Evolutionary conservation across 2,113 vertebrate genomes (phyloP).

Genomic region (Tursiops truncatus): DNA sequence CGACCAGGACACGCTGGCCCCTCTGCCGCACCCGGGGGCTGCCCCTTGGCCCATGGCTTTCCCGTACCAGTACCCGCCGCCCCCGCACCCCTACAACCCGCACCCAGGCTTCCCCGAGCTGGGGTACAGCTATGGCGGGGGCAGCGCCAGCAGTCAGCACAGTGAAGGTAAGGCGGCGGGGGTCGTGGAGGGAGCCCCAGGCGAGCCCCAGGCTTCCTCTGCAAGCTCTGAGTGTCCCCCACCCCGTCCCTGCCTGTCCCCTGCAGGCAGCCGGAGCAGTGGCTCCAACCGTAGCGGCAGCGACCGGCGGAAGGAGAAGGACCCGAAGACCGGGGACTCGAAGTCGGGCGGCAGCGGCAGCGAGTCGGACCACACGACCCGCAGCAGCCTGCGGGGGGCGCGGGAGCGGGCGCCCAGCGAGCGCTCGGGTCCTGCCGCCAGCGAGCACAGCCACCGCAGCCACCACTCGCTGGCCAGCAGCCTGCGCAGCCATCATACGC

Average conservation of each 20-base stretch:
- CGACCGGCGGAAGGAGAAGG: slow-evolving; percentile 87
- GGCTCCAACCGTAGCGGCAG: slow-evolving; percentile 92
- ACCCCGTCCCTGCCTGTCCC: not conserved
- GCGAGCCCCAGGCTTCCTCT: rapidly evolving
- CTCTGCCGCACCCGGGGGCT: slow-evolving; percentile 94
- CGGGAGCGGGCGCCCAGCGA: slow-evolving; percentile 86
- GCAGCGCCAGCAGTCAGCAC: slow-evolving; percentile 91
- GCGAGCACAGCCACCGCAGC: slow-evolving; percentile 92
- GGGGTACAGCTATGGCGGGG: slow-evolving; percentile 85
- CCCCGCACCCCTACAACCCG: slow-evolving; percentile 92
- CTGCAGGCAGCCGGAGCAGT: slow-evolving; percentile 92
- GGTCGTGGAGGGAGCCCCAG: rapidly evolving
- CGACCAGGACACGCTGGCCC: slow-evolving; percentile 92
- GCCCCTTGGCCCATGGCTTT: slow-evolving; percentile 97
- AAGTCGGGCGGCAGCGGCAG: slow-evolving; percentile 92
- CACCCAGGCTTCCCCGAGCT: slow-evolving; percentile 89
- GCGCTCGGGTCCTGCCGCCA: slow-evolving; percentile 85
- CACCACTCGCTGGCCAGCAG: slow-evolving; percentile 90
- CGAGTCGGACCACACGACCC: slow-evolving; percentile 88
- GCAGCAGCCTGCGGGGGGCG: slow-evolving; percentile 86
- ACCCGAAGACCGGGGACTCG: slow-evolving; percentile 83
- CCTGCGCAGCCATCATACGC: slow-evolving; percentile 89
- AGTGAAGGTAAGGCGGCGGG: slow-evolving; percentile 89
- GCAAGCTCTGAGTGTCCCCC: slow-evolving; percentile 84
- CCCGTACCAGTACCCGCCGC: slow-evolving; percentile 92